Percentiles rank a stretch among this genome's conserved stretches.
phyloP scores from a whole-genome alignment of 2,888 invertebrate species.

The Macrosoma leucophasiata region DNA sequence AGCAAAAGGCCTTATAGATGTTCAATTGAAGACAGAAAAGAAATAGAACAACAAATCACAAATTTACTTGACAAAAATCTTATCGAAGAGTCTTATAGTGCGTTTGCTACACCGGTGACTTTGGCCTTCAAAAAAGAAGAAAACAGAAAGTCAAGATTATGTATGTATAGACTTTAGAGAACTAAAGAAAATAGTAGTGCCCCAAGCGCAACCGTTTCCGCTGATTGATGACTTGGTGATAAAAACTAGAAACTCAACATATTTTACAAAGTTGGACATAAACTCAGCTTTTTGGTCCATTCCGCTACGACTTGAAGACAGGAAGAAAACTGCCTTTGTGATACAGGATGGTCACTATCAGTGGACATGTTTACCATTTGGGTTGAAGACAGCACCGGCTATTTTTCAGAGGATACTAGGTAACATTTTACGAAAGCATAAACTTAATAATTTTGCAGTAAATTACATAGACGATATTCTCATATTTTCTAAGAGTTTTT shows the following conservation, averaged over 20 bases:
- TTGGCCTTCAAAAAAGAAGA: slow-evolving; percentile 15
- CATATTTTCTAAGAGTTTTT: slow-evolving; percentile 18
- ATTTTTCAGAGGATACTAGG: slow-evolving; percentile 31
- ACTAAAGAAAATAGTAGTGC: slow-evolving; percentile 5
- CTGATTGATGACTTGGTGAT: slow-evolving; percentile 34
- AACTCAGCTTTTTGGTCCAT: slow-evolving; percentile 45
- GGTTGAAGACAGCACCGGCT: slow-evolving; percentile 30
- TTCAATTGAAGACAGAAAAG: slow-evolving; percentile 3
- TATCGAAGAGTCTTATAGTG: slow-evolving; percentile 10
- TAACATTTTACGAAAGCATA: slow-evolving; percentile 22
- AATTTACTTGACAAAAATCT: slow-evolving; percentile 4
- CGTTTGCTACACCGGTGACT: slow-evolving; percentile 17
- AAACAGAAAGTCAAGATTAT: slow-evolving; percentile 8
- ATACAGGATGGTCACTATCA: slow-evolving; percentile 29
- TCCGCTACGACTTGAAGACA: slow-evolving; percentile 33
- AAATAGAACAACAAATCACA: no score
- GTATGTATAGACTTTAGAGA: slow-evolving; percentile 15
- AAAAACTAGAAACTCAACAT: slow-evolving; percentile 33
- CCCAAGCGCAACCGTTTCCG: slow-evolving; percentile 26
- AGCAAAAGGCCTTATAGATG: slow-evolving; percentile 17
- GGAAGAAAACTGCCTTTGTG: slow-evolving; percentile 30
- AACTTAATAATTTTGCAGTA: slow-evolving; percentile 13
- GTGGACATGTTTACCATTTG: slow-evolving; percentile 32
- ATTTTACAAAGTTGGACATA: slow-evolving; percentile 34
- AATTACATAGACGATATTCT: slow-evolving; percentile 12